Percentiles rank a stretch among this genome's conserved stretches.
Evolutionary conservation across 2,113 vertebrate genomes (phyloP).

Genomic region (Pomatorhinus ruficollis): DNA sequence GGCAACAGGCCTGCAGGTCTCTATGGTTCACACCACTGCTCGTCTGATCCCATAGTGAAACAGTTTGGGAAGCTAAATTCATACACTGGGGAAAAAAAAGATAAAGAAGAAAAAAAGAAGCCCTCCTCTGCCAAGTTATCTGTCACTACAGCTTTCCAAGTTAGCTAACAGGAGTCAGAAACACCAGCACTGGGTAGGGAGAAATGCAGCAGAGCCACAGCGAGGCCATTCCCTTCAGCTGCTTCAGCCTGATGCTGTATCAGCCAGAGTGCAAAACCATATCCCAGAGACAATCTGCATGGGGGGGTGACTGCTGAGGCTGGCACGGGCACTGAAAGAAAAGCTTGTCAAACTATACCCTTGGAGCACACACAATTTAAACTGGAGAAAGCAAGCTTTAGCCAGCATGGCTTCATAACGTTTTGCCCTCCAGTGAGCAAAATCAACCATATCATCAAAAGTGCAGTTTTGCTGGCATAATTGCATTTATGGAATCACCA

Average conservation of each 20-base stretch:
- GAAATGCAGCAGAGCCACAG: not conserved
- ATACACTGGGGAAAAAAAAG: rapidly evolving
- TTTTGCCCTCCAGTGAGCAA: constrained; percentile 55
- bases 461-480: constrained; percentile 53
- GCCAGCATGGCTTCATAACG: constrained; percentile 32
- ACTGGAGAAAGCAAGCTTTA: constrained; percentile 34
- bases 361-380: constrained; percentile 32
- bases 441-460: constrained; percentile 65
- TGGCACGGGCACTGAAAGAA: constrained; percentile 25
- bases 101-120: not conserved
- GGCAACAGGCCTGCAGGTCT: not conserved
- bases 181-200: not conserved
- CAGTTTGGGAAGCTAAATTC: not conserved
- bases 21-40: rapidly evolving
- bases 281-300: not conserved
- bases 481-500: not conserved
- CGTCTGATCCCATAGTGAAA: not conserved
- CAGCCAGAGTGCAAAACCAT: not conserved
- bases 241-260: not conserved
- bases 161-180: not conserved
- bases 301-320: not conserved
- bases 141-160: not conserved
- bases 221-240: not conserved
- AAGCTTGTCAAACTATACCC: constrained; percentile 26
- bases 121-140: not conserved